Conservation (phyloP, 1,140 invertebrate genomes). For the Batillaria attramentaria region DNA sequence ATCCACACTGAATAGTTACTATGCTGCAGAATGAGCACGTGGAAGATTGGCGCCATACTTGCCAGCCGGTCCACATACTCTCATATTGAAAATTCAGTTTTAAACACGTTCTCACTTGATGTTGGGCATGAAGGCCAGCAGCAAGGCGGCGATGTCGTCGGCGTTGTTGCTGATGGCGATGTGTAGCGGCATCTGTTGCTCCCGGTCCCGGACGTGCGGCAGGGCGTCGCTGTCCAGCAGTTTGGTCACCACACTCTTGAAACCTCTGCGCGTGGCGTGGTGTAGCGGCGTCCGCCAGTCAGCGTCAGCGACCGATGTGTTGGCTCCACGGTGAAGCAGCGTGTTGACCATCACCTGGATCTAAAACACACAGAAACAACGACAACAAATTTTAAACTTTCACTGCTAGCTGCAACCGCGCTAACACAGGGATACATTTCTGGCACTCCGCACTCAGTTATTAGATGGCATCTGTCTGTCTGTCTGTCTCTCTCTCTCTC, state of each 20-base stretch:
- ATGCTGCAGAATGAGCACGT: too few relatives aligned
- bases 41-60: too few relatives aligned
- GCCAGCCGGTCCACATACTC: too few relatives aligned
- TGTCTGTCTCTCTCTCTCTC: too few relatives aligned
- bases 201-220: slow-evolving; percentile 52
- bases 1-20: too few relatives aligned
- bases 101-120: slow-evolving; percentile 55
- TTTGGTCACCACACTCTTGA: slow-evolving; percentile 57
- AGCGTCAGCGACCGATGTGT: slow-evolving; percentile 49
- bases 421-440: too few relatives aligned
- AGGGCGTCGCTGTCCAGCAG: slow-evolving; percentile 59
- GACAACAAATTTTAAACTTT: too few relatives aligned
- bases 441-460: too few relatives aligned
- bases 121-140: slow-evolving; percentile 58
- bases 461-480: too few relatives aligned
- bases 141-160: slow-evolving; percentile 57
- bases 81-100: too few relatives aligned
- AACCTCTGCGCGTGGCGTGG: slow-evolving; percentile 55
- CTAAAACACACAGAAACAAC: too few relatives aligned
- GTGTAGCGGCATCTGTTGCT: slow-evolving; percentile 50
- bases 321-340: slow-evolving; percentile 59
- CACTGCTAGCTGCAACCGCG: too few relatives aligned
- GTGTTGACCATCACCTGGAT: slow-evolving; percentile 57
- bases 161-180: slow-evolving; percentile 53
- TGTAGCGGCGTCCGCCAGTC: slow-evolving; percentile 58